These are phyloP conservation scores for Vanessa cardui DNA, from an alignment of 2,888 invertebrate genomes.

Conservation along the genomic window DNA sequence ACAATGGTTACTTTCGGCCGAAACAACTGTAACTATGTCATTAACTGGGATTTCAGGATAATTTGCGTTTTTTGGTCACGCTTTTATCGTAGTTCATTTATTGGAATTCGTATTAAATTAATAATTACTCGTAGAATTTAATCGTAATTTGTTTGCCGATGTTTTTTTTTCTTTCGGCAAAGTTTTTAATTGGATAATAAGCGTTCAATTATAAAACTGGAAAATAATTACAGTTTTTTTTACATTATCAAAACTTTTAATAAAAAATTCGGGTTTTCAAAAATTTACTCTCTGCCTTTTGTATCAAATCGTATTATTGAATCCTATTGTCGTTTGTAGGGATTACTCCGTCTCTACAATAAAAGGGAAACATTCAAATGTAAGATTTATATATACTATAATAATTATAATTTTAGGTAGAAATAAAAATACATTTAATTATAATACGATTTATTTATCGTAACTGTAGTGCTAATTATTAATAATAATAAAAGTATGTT, in stretches of 20 bases:
- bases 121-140: background rate
- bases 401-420: background rate
- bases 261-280: background rate
- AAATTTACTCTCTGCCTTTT: background rate
- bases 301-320: background rate
- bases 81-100: background rate
- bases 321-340: background rate
- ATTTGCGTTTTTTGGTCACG: background rate
- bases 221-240: background rate
- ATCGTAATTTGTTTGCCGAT: too few species aligned
- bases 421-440: too few species aligned
- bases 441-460: too few species aligned
- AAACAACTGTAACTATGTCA: slow-evolving; percentile 15
- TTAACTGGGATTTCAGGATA: slow-evolving; percentile 20
- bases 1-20: slow-evolving; percentile 21
- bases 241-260: background rate
- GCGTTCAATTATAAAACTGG: too few species aligned
- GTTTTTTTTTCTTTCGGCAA: too few species aligned
- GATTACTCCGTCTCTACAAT: background rate
- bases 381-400: background rate
- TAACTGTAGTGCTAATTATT: too few species aligned
- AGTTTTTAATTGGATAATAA: too few species aligned
- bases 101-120: background rate
- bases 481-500: too few species aligned
- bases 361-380: background rate